Percentiles rank a stretch among this genome's conserved stretches.
Conservation (phyloP, 2,888 invertebrate species). For the Machimus rusticus region DNA sequence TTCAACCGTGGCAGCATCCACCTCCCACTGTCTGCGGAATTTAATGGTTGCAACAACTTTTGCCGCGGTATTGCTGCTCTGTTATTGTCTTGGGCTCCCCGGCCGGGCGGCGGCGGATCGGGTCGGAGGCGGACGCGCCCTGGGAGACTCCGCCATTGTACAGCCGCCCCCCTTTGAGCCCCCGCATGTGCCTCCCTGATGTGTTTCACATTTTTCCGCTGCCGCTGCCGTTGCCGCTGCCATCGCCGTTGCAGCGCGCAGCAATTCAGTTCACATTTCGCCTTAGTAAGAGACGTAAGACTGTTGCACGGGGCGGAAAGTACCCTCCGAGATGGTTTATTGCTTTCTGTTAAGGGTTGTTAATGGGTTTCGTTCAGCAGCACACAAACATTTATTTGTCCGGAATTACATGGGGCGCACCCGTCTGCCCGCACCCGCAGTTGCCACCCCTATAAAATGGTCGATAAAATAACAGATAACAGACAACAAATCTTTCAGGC, state of each 20-base stretch:
- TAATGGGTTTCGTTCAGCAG: slow-evolving; percentile 45
- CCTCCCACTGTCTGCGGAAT: slow-evolving; percentile 28
- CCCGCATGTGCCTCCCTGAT: neutral
- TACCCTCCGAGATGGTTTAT: slow-evolving; percentile 44
- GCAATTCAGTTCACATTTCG: slow-evolving; percentile 39
- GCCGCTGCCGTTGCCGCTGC: neutral
- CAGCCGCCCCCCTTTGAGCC: neutral
- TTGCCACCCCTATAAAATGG: slow-evolving; percentile 38
- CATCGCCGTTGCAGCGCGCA: neutral
- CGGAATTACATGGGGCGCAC: slow-evolving; percentile 30
- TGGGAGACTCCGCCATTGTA: neutral
- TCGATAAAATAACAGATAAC: slow-evolving; percentile 41
- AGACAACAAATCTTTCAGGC: slow-evolving; percentile 40
- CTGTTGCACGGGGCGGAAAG: slow-evolving; percentile 39
- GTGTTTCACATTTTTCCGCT: slow-evolving; percentile 28
- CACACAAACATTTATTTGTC: slow-evolving; percentile 40
- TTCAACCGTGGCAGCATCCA: slow-evolving; percentile 16
- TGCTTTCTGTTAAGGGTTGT: slow-evolving; percentile 45
- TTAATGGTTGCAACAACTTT: slow-evolving; percentile 36
- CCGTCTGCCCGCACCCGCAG: neutral
- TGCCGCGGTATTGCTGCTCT: slow-evolving; percentile 30
- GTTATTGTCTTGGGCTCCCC: slow-evolving; percentile 9
- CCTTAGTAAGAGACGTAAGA: slow-evolving; percentile 36
- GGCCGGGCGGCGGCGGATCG: neutral
- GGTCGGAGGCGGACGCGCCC: neutral